phyloP scores from a whole-genome alignment of 2,888 invertebrate species.

The Tyria jacobaeae region DNA sequence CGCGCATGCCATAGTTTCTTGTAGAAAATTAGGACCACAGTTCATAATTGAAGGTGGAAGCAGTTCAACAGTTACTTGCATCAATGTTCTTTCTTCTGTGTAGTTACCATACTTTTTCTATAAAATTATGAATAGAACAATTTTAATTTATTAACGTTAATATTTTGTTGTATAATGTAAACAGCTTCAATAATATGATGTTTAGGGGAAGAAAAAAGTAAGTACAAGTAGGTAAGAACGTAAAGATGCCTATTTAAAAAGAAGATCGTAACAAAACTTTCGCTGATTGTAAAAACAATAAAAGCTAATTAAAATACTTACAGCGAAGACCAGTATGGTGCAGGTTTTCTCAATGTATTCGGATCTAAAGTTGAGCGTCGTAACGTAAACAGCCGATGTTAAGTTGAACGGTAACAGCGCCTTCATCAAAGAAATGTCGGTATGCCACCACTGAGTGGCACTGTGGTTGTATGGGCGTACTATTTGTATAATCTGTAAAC shows the following conservation, averaged over 20 bases:
- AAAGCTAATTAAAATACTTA: slow-evolving; percentile 47
- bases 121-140: not conserved
- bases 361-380: slow-evolving; percentile 35
- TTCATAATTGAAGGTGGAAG: slow-evolving; percentile 52
- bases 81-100: slow-evolving; percentile 62
- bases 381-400: slow-evolving; percentile 57
- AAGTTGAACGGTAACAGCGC: slow-evolving; percentile 71
- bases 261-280: too few relatives aligned
- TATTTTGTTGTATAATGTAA: too few relatives aligned
- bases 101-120: slow-evolving; percentile 38
- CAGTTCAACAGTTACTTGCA: slow-evolving; percentile 64
- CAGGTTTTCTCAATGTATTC: slow-evolving; percentile 60
- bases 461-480: slow-evolving; percentile 70
- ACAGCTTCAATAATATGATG: too few relatives aligned
- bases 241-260: too few relatives aligned
- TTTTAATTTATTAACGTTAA: too few relatives aligned
- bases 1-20: slow-evolving; percentile 69
- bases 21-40: slow-evolving; percentile 66
- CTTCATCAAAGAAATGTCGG: slow-evolving; percentile 74
- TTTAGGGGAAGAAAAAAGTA: too few relatives aligned
- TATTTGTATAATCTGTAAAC: slow-evolving; percentile 69
- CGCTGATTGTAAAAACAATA: not conserved
- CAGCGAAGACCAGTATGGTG: slow-evolving; percentile 69
- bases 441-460: slow-evolving; percentile 70
- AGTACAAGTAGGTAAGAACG: too few relatives aligned